Conservation (phyloP, 2,888 invertebrate genomes). For the Thymelicus sylvestris region DNA sequence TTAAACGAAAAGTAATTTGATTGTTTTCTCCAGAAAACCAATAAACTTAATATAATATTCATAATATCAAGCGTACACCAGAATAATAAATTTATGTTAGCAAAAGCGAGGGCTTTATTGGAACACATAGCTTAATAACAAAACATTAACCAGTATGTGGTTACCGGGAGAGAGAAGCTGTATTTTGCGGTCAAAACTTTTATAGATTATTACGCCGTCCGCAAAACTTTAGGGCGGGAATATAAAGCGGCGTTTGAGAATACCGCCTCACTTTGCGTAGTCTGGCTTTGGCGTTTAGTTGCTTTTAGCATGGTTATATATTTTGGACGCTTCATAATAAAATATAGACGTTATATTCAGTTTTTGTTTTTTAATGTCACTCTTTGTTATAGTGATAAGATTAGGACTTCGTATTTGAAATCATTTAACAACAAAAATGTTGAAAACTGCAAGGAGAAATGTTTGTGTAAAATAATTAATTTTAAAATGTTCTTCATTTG, state of each 20-base stretch:
- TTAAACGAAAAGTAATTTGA: no score
- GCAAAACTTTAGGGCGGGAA: conserved; percentile 9
- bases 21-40: background rate
- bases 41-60: background rate
- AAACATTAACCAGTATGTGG: conserved; percentile 18
- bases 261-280: conserved; percentile 1
- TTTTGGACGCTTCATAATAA: background rate
- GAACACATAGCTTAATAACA: conserved; percentile 14
- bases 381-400: no score
- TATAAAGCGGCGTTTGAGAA: conserved; percentile 4
- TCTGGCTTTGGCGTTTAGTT: conserved; percentile 9
- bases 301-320: conserved; percentile 2
- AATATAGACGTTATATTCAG: background rate
- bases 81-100: background rate
- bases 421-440: no score
- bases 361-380: no score
- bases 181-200: conserved; percentile 37
- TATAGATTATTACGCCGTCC: conserved; percentile 38
- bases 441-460: no score
- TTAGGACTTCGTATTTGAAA: no score
- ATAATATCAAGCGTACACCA: background rate
- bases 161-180: conserved; percentile 8
- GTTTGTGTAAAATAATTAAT: no score
- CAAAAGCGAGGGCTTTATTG: conserved; percentile 14
- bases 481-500: no score